Evolutionary conservation across 2,797 vertebrate genomes (phyloP).

Genomic region (Hypotaenidia philippensis): DNA sequence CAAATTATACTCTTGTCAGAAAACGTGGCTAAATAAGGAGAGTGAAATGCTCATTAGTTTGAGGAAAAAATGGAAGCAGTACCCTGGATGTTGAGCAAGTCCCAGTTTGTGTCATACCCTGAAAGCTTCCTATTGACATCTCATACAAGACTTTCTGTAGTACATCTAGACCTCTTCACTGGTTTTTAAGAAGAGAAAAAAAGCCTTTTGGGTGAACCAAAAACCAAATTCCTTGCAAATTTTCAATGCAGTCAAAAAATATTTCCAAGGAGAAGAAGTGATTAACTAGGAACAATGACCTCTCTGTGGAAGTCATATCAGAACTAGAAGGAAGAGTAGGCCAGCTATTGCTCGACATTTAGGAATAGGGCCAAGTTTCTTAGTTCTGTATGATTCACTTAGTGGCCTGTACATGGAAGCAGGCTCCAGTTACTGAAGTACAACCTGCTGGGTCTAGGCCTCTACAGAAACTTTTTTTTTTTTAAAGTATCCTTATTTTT

Average conservation of each 20-base stretch:
- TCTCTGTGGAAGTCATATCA: neutral
- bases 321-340: neutral
- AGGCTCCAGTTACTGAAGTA: neutral
- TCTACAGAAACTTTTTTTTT: neutral
- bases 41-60: neutral
- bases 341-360: neutral
- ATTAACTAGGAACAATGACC: neutral
- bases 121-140: neutral
- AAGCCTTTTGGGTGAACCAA: neutral
- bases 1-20: constrained; percentile 3
- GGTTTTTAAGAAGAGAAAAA: neutral
- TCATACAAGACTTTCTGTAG: neutral
- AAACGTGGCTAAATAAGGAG: constrained; percentile 9
- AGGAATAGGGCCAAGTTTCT: neutral
- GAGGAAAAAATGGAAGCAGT: neutral
- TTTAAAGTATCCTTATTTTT: neutral
- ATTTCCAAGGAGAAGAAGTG: neutral
- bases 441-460: neutral
- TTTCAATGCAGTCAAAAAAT: neutral
- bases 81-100: neutral
- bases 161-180: neutral
- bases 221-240: neutral
- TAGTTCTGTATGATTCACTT: neutral
- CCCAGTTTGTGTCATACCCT: neutral
- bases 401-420: neutral